These are phyloP conservation scores for Centruroides sculpturatus DNA, from an alignment of 1,140 invertebrate genomes.

Conservation along the genomic window DNA sequence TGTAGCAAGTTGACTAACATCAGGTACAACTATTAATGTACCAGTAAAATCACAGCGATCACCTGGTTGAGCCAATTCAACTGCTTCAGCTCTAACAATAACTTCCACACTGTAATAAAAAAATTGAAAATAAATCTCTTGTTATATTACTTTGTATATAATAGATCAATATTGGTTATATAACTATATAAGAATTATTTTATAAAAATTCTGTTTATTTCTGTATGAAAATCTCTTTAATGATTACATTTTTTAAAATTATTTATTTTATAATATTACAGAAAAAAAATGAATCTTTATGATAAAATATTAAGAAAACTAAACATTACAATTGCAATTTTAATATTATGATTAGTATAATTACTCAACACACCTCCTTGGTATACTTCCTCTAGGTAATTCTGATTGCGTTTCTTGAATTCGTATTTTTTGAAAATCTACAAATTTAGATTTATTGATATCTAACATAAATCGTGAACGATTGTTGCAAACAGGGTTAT, in stretches of 20 bases:
- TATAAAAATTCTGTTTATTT: background rate
- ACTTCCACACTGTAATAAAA: conserved; percentile 63
- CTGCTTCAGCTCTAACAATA: conserved; percentile 87
- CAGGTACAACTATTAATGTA: conserved; percentile 93
- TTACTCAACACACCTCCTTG: conserved; percentile 44
- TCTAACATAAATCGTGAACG: conserved; percentile 77
- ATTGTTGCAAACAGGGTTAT: conserved; percentile 90
- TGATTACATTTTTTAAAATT: too few species aligned
- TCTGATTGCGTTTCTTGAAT: conserved; percentile 98
- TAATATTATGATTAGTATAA: conserved; percentile 2
- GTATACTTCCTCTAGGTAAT: conserved; percentile 89
- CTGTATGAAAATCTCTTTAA: background rate
- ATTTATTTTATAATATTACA: too few species aligned
- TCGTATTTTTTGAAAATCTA: conserved; percentile 97
- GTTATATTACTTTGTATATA: background rate
- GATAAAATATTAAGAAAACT: too few species aligned
- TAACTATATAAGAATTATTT: background rate
- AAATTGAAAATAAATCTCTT: conserved; percentile 5
- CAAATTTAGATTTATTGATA: conserved; percentile 83
- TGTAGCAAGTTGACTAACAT: conserved; percentile 71
- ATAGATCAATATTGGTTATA: background rate
- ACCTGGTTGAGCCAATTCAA: conserved; percentile 87
- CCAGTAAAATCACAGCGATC: conserved; percentile 92
- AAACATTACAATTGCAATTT: background rate
- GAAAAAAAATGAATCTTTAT: too few species aligned